Percentiles rank a stretch among this genome's conserved stretches.
Conservation (phyloP, 2,113 vertebrate species). For the Oreocharis arfaki region DNA sequence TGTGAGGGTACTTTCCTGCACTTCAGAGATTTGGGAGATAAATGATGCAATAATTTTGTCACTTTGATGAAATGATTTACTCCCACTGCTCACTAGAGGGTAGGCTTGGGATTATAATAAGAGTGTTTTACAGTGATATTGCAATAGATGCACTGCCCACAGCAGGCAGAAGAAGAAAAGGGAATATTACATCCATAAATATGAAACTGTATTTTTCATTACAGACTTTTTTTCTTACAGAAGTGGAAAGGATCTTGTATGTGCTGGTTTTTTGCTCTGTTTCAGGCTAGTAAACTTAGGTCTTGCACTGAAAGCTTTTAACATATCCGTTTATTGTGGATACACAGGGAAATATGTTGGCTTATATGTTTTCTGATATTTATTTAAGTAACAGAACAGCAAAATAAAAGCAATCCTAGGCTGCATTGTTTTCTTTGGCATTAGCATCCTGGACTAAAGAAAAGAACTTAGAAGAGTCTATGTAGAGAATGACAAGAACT, state of each 20-base stretch:
- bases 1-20: not conserved
- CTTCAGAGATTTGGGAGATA: not conserved
- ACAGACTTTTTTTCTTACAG: not conserved
- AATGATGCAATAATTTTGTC: not conserved
- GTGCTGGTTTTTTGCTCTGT: not conserved
- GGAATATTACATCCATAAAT: not conserved
- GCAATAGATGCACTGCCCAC: not conserved
- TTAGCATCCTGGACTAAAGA: not conserved
- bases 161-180: not conserved
- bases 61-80: not conserved
- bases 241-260: not conserved
- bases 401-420: not conserved
- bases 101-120: slow-evolving; percentile 53
- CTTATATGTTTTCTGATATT: not conserved
- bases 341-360: not conserved
- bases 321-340: not conserved
- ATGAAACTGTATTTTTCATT: not conserved
- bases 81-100: slow-evolving; percentile 64
- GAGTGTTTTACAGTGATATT: not conserved
- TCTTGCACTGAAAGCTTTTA: not conserved
- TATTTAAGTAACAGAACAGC: not conserved
- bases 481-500: not conserved
- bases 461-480: not conserved
- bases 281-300: not conserved
- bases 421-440: not conserved